These are phyloP conservation scores for Charadrius vociferus DNA, from an alignment of 2,113 vertebrate species.

Conservation along the genomic window DNA sequence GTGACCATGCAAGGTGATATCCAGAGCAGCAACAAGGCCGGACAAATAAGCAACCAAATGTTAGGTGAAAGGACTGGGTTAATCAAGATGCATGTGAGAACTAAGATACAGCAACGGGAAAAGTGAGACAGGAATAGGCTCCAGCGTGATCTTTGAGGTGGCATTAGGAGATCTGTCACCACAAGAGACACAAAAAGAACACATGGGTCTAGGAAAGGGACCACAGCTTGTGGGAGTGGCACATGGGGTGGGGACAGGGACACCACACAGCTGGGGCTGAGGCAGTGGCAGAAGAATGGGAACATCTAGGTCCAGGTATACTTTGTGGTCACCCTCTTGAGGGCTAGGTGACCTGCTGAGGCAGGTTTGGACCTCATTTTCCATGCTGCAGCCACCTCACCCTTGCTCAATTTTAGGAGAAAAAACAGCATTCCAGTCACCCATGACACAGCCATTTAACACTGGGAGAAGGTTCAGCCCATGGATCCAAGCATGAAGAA, in stretches of 20 bases:
- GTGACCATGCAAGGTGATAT: neutral
- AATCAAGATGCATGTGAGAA: neutral
- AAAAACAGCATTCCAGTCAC: neutral
- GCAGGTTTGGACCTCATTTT: neutral
- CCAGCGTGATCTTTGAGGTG: neutral
- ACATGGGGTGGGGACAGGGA: neutral
- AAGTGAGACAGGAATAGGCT: neutral
- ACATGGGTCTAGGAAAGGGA: neutral
- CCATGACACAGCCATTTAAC: neutral
- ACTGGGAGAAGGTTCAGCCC: neutral
- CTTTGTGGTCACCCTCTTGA: neutral
- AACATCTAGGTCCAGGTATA: fast-evolving
- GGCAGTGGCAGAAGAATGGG: neutral
- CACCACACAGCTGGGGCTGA: neutral
- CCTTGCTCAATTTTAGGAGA: neutral
- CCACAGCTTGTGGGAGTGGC: neutral
- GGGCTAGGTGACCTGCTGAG: neutral
- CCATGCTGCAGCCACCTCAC: neutral
- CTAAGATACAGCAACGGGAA: neutral
- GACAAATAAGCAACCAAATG: neutral
- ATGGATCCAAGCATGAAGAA: neutral
- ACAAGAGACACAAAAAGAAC: neutral
- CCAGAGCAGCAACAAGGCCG: neutral
- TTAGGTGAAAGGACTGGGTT: neutral
- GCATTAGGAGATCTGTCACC: neutral